Evolutionary conservation across 2,797 vertebrate genomes (phyloP).

Genomic region (Carapus acus): DNA sequence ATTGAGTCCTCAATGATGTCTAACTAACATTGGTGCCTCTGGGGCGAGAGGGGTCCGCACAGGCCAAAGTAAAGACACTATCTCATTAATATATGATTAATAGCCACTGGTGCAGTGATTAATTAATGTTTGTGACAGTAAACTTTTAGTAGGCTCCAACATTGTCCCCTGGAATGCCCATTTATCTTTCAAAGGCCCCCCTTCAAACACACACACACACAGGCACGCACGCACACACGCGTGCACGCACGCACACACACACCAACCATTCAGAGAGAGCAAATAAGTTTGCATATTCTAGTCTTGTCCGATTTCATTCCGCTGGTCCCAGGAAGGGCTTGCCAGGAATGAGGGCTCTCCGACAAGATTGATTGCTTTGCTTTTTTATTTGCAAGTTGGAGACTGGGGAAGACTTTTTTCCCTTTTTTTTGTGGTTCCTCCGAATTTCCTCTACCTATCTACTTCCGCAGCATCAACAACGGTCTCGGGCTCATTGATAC

Average conservation of each 20-base stretch:
- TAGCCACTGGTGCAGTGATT: constrained; percentile 75
- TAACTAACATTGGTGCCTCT: constrained; percentile 67
- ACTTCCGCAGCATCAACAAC: constrained; percentile 39
- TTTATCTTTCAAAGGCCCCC: constrained; percentile 61
- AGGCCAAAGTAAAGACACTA: constrained; percentile 75
- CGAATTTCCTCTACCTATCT: constrained; percentile 24
- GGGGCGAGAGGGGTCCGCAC: constrained; percentile 54
- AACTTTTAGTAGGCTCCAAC: constrained; percentile 68
- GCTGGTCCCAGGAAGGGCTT: constrained; percentile 72
- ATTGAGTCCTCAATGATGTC: constrained; percentile 75
- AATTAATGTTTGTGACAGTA: constrained; percentile 85
- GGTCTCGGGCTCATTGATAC: constrained; percentile 70
- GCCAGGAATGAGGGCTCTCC: constrained; percentile 74
- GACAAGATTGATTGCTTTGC: constrained; percentile 87
- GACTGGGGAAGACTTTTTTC: constrained; percentile 67
- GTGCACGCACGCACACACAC: constrained; percentile 21
- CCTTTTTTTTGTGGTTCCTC: constrained; percentile 26
- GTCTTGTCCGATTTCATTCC: constrained; percentile 82
- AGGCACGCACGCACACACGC: neutral
- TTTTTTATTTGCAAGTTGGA: constrained; percentile 84
- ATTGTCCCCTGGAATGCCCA: constrained; percentile 65
- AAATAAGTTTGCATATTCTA: constrained; percentile 82
- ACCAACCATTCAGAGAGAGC: constrained; percentile 48
- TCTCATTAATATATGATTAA: constrained; percentile 89
- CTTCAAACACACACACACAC: neutral